phyloP scores from a whole-genome alignment of 2,888 invertebrate genomes.

The Nephrotoma guestfalica region DNA sequence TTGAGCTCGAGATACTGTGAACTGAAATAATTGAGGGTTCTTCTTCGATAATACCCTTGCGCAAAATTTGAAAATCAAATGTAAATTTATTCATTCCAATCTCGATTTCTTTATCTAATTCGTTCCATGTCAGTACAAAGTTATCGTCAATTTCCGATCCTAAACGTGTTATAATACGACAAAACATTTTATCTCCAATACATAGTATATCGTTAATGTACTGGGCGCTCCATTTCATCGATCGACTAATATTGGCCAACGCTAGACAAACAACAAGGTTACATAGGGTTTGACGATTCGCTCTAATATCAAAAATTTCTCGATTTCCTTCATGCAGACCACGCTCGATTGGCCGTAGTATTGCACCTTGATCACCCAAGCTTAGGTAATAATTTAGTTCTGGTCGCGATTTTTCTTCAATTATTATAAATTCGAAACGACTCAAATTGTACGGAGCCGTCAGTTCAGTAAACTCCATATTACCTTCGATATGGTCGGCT shows the following conservation, averaged over 20 bases:
- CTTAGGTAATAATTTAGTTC: slow-evolving; percentile 30
- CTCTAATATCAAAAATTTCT: slow-evolving; percentile 12
- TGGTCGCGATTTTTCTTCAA: slow-evolving; percentile 21
- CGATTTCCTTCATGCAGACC: slow-evolving; percentile 15
- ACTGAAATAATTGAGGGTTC: neutral
- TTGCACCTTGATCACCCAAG: slow-evolving; percentile 28
- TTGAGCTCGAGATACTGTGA: neutral
- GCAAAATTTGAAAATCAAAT: slow-evolving; percentile 1
- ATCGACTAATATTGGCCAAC: slow-evolving; percentile 13
- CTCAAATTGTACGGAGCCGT: neutral
- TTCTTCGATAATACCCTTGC: neutral
- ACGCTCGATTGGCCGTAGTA: slow-evolving; percentile 20
- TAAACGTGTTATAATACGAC: slow-evolving; percentile 6
- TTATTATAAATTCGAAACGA: slow-evolving; percentile 1
- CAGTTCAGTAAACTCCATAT: neutral
- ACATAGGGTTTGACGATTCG: slow-evolving; percentile 16
- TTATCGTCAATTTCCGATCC: slow-evolving; percentile 4
- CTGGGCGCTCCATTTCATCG: slow-evolving; percentile 14
- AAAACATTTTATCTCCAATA: slow-evolving; percentile 16
- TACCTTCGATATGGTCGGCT: slow-evolving; percentile 13
- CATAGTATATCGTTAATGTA: slow-evolving; percentile 16
- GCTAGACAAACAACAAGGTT: slow-evolving; percentile 15
- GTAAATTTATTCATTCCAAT: slow-evolving; percentile 15
- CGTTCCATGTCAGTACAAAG: slow-evolving; percentile 4
- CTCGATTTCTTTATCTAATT: slow-evolving; percentile 7